These are phyloP conservation scores for Macrotis lagotis DNA, from an alignment of 2,113 vertebrate species.

Conservation along the genomic window DNA sequence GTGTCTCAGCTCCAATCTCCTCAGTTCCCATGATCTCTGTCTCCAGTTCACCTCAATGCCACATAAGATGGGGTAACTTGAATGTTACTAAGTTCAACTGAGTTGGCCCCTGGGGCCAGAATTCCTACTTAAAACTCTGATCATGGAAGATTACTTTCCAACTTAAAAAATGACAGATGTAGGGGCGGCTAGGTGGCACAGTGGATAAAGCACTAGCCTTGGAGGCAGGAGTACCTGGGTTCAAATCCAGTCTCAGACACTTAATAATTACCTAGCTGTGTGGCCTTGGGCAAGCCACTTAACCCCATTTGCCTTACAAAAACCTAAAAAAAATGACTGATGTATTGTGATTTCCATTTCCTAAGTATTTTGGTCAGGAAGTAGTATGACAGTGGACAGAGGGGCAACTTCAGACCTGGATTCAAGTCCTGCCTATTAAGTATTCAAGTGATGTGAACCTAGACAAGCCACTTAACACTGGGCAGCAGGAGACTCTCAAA, in stretches of 20 bases:
- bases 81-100: background rate
- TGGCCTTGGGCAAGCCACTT: too few species aligned
- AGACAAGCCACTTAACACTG: background rate
- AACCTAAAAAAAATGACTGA: background rate
- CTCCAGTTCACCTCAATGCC: background rate
- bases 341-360: background rate
- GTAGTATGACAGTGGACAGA: background rate
- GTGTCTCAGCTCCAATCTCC: background rate
- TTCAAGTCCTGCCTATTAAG: background rate
- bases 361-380: background rate
- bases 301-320: too few species aligned
- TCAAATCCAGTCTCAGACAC: too few species aligned
- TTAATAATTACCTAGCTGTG: too few species aligned
- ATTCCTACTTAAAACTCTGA: background rate
- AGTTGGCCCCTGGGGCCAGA: background rate
- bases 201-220: too few species aligned
- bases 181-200: too few species aligned
- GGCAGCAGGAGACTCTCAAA: background rate
- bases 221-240: too few species aligned
- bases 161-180: too few species aligned
- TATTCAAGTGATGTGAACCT: background rate
- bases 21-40: background rate
- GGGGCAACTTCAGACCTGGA: background rate
- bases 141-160: background rate
- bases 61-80: too few species aligned